Evolutionary conservation across 2,797 vertebrate species (phyloP), one percentile per base, ranked within the genome.

Genomic region (Oreonectes daqikongensis): DNA sequence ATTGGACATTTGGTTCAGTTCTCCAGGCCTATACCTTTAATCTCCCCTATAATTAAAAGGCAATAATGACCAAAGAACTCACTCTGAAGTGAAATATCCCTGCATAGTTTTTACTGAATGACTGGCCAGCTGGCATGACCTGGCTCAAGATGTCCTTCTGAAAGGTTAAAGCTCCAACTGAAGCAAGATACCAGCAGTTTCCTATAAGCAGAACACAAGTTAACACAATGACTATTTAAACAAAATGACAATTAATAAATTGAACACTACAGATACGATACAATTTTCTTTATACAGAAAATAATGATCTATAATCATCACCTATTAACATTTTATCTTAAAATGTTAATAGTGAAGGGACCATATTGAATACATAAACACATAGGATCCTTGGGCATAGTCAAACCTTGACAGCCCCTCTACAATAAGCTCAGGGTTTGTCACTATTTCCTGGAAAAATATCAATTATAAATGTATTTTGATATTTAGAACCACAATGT

Each of bases 51-150:
- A 57, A 11, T 7, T 28, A n/a, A n/a, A n/a, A n/a, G n/a, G n/a
- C 28, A 30, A 30, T 38, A 5, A 5, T 28, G 2, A 53, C 2
- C 18, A 38, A 50, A 50, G 2, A 20, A 46, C 78, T 87, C 88
- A 92, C 93, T 89, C 84, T 90, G 60, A 93, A 94, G 70, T 91
- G 91, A 84, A 93, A 94, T 42, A 94, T 76, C 8, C 93, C 92
- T 1, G 87, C 86, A 81, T 93, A 93, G 5, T 85, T 35, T 3
- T 81, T 28, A 5, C 64, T 15, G 66, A 91, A 92, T 0, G 59
- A 78, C 78, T 93, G 93, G 3, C 87, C 83, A 0, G 15, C 5
- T 0, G 90, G 91, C 35, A 93, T 75, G n/a, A 93, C 85, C 46
- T 88, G 81, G 0, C 74, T 0, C 0, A 93, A 44, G 20, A 93